A percentile compares a stretch with the other conserved stretches of the same genome.
phyloP scores from a whole-genome alignment of 1,140 invertebrate genomes.

The Lepidotrigona ventralis region DNA sequence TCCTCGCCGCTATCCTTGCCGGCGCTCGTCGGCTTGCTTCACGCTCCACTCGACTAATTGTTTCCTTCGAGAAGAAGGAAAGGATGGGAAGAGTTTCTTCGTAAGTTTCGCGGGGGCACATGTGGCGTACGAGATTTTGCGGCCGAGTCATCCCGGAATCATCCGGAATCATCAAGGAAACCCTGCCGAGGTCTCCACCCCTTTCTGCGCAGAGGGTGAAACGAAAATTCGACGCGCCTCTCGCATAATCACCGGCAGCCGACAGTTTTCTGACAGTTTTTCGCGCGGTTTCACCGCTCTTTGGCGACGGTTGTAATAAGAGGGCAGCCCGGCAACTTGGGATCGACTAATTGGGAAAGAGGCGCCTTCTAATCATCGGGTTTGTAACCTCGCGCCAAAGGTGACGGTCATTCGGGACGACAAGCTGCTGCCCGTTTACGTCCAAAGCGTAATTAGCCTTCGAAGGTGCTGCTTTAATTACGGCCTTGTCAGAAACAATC shows the following conservation, averaged over 20 bases:
- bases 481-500: constrained; percentile 21
- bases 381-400: constrained; percentile 53
- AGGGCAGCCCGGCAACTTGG: constrained; percentile 40
- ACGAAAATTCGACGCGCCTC: constrained; percentile 56
- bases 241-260: constrained; percentile 42
- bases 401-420: constrained; percentile 46
- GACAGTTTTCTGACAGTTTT: constrained; percentile 43
- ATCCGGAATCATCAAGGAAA: constrained; percentile 19
- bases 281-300: constrained; percentile 26
- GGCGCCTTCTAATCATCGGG: constrained; percentile 64
- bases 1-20: constrained; percentile 57
- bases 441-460: constrained; percentile 64
- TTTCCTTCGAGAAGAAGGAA: constrained; percentile 28
- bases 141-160: constrained; percentile 51
- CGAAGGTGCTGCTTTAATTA: constrained; percentile 61
- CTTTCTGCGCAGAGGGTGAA: constrained; percentile 33
- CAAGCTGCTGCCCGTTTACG: constrained; percentile 40
- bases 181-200: constrained; percentile 55
- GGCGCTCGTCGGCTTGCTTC: constrained; percentile 65
- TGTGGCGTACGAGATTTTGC: constrained; percentile 49
- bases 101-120: constrained; percentile 47
- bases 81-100: not conserved
- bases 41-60: constrained; percentile 70
- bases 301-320: constrained; percentile 62
- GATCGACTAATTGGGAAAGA: constrained; percentile 68